Base-by-base conservation (phyloP, 1,140 invertebrate genomes). In the Penaeus indicus region DNA sequence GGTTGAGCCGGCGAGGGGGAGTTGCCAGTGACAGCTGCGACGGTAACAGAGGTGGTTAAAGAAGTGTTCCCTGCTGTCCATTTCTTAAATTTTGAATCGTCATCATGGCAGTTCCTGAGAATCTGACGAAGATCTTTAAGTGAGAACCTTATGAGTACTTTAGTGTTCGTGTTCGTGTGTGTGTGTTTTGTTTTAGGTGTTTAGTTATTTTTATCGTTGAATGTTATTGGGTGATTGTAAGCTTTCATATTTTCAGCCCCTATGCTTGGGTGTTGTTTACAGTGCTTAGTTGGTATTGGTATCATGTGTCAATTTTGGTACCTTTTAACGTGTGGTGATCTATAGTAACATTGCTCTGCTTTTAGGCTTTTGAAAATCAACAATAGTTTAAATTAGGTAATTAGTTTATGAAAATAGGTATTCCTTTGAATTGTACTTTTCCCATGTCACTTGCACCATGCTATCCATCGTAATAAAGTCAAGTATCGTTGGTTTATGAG, bases 101-200 rank as follows among this genome's bases (percentile, higher is more conserved):
- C 67, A 21, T n/a, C 54, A 63, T 60, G 60, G 64, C 69, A 77
- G 42, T 85, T 72, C 84, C 69, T 16, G 84, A 85, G n/a, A 67
- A 72, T 75, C 84, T 85, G 10, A 61, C 60, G 18, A 85, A 85
- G 21, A 85, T 85, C 63, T 85, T 85, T 67, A 85, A 85, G 84
- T 85, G 72, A 38, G 63, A 19, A 75, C 10, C 25, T 64, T 47
- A 60, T 75, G 18, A 47, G 7, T 25, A 10, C 0, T 77, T 47
- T 84, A 16, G 25, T 67, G 63, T 27, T 7, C 5, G 2, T 16
- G 22, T 8, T 0, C 11, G 25, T 38, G 47, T 81, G 38, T 54
- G 38, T 42, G 38, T 42, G n/a, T n/a, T 27, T 25, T 25, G 3
- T n/a, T 27, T 1, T 21, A n/a, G n/a, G 13, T 22, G 32, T 27